Evolutionary conservation across 1,140 invertebrate genomes (phyloP).

Genomic region (Solenopsis fugax): DNA sequence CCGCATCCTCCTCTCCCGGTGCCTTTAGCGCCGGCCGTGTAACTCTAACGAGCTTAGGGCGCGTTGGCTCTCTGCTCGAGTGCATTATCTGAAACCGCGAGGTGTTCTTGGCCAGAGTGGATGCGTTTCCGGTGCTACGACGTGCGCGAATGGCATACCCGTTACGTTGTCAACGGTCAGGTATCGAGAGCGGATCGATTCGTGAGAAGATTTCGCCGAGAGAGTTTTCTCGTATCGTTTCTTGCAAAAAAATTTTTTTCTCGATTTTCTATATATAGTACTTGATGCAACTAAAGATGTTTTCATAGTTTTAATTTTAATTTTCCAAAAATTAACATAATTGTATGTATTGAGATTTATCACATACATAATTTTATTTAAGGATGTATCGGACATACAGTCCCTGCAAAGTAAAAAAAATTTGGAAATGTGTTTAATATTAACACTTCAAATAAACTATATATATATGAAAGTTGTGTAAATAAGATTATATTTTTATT

Average conservation of each 20-base stretch:
- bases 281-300: background rate
- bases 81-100: conserved; percentile 78
- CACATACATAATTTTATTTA: background rate
- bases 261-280: background rate
- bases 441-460: no score
- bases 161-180: conserved; percentile 50
- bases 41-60: conserved; percentile 83
- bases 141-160: conserved; percentile 50
- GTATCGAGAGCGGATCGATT: conserved; percentile 9
- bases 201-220: background rate
- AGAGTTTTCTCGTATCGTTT: background rate
- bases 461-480: no score
- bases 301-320: conserved; percentile 13
- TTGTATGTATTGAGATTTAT: background rate
- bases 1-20: conserved; percentile 78
- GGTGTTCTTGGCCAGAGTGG: conserved; percentile 71
- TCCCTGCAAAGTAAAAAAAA: no score
- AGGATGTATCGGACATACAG: no score
- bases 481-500: no score
- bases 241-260: background rate
- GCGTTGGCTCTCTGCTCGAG: conserved; percentile 70
- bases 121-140: conserved; percentile 66
- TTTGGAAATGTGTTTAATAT: no score
- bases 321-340: background rate
- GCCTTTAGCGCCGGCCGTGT: conserved; percentile 79